Evolutionary conservation across 2,113 vertebrate species (phyloP).

Genomic region (Anser brachyrhynchus): DNA sequence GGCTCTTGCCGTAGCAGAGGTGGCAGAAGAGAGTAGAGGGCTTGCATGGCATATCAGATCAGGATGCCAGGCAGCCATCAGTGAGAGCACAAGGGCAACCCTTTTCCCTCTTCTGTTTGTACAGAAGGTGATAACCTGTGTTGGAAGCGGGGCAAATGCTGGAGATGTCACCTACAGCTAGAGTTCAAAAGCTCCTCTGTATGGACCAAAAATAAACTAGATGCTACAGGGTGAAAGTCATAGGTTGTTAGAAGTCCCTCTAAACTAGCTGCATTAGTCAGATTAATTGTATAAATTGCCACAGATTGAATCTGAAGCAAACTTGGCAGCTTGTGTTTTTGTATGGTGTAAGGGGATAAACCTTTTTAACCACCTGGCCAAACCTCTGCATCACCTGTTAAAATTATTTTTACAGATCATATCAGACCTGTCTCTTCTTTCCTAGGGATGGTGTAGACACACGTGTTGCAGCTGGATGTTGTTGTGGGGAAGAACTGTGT

Average conservation of each 20-base stretch:
- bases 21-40: background rate
- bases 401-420: background rate
- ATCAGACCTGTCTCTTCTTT: background rate
- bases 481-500: background rate
- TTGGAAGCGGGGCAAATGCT: rapidly evolving
- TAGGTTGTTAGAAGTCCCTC: background rate
- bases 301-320: background rate
- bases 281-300: background rate
- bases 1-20: background rate
- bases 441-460: background rate
- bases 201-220: background rate
- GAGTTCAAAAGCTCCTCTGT: background rate
- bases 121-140: background rate
- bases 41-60: rapidly evolving
- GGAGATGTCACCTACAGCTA: background rate
- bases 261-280: background rate
- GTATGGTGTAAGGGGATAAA: background rate
- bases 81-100: background rate
- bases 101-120: background rate
- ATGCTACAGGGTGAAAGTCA: rapidly evolving
- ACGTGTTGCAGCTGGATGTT: background rate
- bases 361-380: background rate
- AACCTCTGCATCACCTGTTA: background rate
- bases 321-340: background rate
- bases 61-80: background rate